Evolutionary conservation across 2,888 invertebrate species (phyloP).

Genomic region (Tanytarsus gracilentus): DNA sequence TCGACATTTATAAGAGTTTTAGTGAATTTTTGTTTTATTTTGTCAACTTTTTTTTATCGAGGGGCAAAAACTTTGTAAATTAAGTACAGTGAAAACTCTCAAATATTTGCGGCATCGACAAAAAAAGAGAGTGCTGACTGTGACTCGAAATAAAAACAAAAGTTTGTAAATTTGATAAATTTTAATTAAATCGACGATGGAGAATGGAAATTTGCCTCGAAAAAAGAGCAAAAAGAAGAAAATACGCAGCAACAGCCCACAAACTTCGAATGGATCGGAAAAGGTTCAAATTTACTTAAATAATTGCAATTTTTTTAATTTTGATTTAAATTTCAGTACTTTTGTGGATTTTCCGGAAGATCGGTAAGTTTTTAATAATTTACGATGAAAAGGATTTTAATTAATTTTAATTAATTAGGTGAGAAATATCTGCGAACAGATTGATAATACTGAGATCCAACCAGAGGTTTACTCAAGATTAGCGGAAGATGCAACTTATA

Average conservation of each 20-base stretch:
- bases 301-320: not conserved
- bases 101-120: too few relatives aligned
- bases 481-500: constrained; percentile 43
- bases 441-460: constrained; percentile 40
- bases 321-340: constrained; percentile 5
- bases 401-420: too few relatives aligned
- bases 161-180: not conserved
- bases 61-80: too few relatives aligned
- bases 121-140: too few relatives aligned
- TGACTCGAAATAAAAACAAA: too few relatives aligned
- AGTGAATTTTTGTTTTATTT: not conserved
- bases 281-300: not conserved
- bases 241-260: constrained; percentile 19
- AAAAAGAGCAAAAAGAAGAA: constrained; percentile 27
- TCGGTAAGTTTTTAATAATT: too few relatives aligned
- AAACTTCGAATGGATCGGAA: constrained; percentile 16
- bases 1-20: not conserved
- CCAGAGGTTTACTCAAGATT: constrained; percentile 39
- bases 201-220: constrained; percentile 17
- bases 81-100: too few relatives aligned
- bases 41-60: not conserved
- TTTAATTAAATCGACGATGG: constrained; percentile 14
- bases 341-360: constrained; percentile 37
- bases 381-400: too few relatives aligned
- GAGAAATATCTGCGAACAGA: constrained; percentile 43